phyloP scores from a whole-genome alignment of 2,113 vertebrate genomes.

The Pituophis catenifer region DNA sequence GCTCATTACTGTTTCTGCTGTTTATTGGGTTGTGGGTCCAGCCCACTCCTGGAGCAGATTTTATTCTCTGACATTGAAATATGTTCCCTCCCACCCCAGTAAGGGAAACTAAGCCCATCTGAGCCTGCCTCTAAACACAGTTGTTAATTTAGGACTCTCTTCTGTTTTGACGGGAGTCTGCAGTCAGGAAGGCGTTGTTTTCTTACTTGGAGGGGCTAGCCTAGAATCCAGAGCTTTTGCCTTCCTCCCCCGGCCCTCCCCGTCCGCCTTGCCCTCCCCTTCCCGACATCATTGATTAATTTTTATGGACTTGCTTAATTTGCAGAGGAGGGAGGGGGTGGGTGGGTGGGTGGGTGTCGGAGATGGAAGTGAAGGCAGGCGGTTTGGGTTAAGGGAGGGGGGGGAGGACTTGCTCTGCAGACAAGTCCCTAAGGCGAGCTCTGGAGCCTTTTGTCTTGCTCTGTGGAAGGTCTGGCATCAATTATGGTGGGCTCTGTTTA shows the following conservation, averaged over 20 bases:
- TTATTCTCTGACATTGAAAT: background rate
- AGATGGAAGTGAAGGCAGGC: background rate
- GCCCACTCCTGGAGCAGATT: background rate
- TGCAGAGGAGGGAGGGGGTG: background rate
- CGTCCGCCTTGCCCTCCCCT: background rate
- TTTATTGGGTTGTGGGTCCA: background rate
- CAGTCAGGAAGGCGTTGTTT: background rate
- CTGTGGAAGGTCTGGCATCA: constrained; percentile 29
- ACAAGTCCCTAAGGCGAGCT: background rate
- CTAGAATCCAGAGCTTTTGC: background rate
- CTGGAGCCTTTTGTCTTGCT: constrained; percentile 24
- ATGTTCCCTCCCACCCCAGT: background rate
- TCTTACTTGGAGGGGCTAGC: background rate
- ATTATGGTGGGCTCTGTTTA: constrained; percentile 9
- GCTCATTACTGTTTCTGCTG: fast-evolving
- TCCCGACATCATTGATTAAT: background rate
- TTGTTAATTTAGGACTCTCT: background rate
- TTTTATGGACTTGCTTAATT: background rate
- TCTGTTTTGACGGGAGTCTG: background rate
- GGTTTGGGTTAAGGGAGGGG: fast-evolving
- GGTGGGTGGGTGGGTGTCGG: background rate
- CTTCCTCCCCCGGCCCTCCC: background rate
- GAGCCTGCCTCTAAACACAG: background rate
- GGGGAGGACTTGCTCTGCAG: fast-evolving
- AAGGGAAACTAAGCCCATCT: background rate